A percentile compares a stretch with the other conserved stretches of the same genome.
phyloP scores from a whole-genome alignment of 1,140 invertebrate species.

The Phenacoccus solenopsis region DNA sequence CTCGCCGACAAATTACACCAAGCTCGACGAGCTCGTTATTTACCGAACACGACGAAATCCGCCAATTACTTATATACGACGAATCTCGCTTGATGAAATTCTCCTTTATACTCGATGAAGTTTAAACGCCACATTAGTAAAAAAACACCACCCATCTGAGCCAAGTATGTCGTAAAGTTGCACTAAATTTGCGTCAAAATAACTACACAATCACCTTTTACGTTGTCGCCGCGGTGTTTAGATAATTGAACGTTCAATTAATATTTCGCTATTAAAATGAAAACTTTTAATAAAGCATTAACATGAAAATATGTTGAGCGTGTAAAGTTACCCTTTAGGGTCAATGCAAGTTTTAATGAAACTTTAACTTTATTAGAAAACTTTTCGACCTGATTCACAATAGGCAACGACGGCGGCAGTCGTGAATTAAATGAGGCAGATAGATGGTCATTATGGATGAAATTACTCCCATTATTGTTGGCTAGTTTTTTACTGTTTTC shows the following conservation, averaged over 20 bases:
- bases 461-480: too few relatives aligned
- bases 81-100: not conserved
- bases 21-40: too few relatives aligned
- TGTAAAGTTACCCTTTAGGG: conserved; percentile 1
- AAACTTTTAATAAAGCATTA: conserved; percentile 3
- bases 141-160: not conserved
- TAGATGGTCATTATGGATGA: not conserved
- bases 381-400: not conserved
- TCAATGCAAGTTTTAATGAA: not conserved
- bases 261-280: not conserved
- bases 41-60: too few relatives aligned
- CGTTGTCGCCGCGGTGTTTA: not conserved
- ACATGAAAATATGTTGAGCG: not conserved
- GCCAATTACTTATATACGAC: too few relatives aligned
- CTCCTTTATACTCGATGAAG: not conserved
- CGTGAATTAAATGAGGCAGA: not conserved
- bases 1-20: too few relatives aligned
- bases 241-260: not conserved
- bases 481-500: too few relatives aligned
- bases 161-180: not conserved
- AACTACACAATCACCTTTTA: not conserved
- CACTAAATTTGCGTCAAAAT: not conserved
- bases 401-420: not conserved
- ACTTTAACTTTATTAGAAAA: not conserved
- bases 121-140: not conserved